These are phyloP conservation scores for Rhamnusium bicolor DNA, from an alignment of 2,888 invertebrate species.

Conservation along the genomic window DNA sequence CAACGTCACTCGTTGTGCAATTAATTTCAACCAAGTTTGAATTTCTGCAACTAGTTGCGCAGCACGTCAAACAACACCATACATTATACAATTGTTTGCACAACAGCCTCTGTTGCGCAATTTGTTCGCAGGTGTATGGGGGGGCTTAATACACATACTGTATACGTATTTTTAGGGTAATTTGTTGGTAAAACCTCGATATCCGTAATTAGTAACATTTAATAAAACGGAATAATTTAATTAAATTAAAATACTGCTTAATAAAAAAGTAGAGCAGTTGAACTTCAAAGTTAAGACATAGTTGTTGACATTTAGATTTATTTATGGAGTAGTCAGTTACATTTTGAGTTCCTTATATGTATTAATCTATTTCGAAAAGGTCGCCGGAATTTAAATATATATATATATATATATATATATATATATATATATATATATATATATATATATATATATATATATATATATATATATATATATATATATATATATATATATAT, in stretches of 20 bases:
- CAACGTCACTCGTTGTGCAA: too few species aligned
- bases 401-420: background rate
- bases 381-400: background rate
- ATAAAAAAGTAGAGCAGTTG: slow-evolving; percentile 1
- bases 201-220: too few species aligned
- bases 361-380: slow-evolving; percentile 1
- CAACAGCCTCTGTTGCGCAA: too few species aligned
- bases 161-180: too few species aligned
- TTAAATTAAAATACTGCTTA: background rate
- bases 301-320: slow-evolving; percentile 1
- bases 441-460: background rate
- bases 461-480: background rate
- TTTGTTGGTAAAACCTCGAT: too few species aligned
- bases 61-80: too few species aligned
- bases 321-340: background rate
- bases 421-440: background rate
- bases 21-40: too few species aligned
- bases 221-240: background rate
- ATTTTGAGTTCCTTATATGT: background rate
- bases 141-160: too few species aligned
- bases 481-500: background rate
- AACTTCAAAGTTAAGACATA: slow-evolving; percentile 2
- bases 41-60: too few species aligned
- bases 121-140: too few species aligned
- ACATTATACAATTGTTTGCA: too few species aligned